Evolutionary conservation across 1,140 invertebrate species (phyloP), one percentile per base, ranked within the genome.

Genomic region (Lepidurus apus): DNA sequence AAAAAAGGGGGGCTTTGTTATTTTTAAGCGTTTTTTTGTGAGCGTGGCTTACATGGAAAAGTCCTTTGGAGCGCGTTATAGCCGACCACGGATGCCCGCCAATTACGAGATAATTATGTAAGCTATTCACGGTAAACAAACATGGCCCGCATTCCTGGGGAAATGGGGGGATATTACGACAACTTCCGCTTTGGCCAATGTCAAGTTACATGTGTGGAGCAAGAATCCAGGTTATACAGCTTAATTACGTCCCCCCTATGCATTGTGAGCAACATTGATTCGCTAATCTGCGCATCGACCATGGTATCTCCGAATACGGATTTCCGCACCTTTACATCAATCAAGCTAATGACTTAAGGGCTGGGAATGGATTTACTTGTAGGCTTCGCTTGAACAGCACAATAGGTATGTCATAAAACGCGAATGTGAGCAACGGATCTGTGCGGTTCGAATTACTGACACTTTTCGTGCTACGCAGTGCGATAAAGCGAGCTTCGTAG

Each of bases 71-170:
- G 53, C 53, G 53, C 53, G 53, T 65, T 65, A 65, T 65, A 65
- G 53, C 53, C 53, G 53, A 65, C 53, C 53, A 65, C 21, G 53
- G 53, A 65, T 65, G 21, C 8, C 53, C 53, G 21, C 53, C 53
- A 65, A 65, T 65, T 65, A 65, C 53, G 53, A 65, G 53, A 21
- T 65, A 65, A 65, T 65, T 65, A 65, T 65, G 53, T 65, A 65
- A 65, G 53, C 53, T 65, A 13, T 65, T 65, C 53, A 65, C 53
- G 53, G 53, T 65, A 21, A n/a, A 65, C n/a, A 65, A 65, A 65
- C 53, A 65, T n/a, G 53, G 53, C 21, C 53, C 53, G 21, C 53
- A 65, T 65, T 65, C 17, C 53, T 65, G 53, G 53, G 34, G 6
- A 65, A 65, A n/a, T 65, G 17, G 1, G 53, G 53, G 21, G 6